Evolutionary conservation across 2,888 invertebrate species (phyloP), one percentile per base, ranked within the genome.

Genomic region (Eupithecia exiguata): DNA sequence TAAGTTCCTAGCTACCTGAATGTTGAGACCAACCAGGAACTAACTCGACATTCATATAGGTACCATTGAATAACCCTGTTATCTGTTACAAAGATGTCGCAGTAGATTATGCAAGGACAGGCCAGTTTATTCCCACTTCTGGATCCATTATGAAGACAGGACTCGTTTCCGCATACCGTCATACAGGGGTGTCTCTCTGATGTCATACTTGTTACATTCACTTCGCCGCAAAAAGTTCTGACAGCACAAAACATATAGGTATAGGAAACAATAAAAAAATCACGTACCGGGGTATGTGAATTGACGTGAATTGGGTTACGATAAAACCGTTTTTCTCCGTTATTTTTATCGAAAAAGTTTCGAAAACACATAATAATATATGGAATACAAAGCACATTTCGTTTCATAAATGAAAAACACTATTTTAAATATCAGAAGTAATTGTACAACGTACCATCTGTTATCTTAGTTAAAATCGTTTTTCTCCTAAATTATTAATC

Each of bases 71-170:
- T 62, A 49, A n/a, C n/a, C 9, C 30, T 30, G 35, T 9, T 18
- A 36, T n/a, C 62, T 35, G 62, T 62, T 36, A 61, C 10, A 38
- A n/a, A 7, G 18, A 18, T 0, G 36, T 36, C 36, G 63, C 36
- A 18, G 63, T 71, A 61, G 61, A 71, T 70, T 72, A 72, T 35
- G 49, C 40, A 71, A 43, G 68, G 70, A 53, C 49, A 21, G 68
- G 71, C 25, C 36, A 68, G 74, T 75, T 74, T 38, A 66, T 72
- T 68, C 58, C 40, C 58, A 66, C 72, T 72, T 25, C 63, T n/a
- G 35, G 53, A 66, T 53, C 43, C 67, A 71, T 68, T 71, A 71
- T 68, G 49, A 66, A 36, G 46, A 43, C 63, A 70, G 53, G 72
- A 69, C 58, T 63, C 58, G 58, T 25, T 72, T 72, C 72, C 72